These are phyloP conservation scores for Aphidius gifuensis DNA, from an alignment of 1,140 invertebrate species.

Conservation along the genomic window DNA sequence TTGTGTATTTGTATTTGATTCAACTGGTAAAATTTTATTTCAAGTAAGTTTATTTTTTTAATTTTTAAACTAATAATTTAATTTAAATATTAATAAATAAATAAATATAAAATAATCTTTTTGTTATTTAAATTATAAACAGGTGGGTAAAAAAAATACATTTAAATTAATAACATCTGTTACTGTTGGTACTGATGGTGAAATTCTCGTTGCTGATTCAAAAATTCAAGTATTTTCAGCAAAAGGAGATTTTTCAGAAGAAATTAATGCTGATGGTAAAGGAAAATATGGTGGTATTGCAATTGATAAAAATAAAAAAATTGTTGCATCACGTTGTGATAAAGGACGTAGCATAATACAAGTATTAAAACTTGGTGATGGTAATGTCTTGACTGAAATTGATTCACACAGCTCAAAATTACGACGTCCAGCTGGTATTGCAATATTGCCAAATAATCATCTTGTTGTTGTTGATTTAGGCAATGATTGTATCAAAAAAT, in stretches of 20 bases:
- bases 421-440: constrained; percentile 76
- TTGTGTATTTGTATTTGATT: constrained; percentile 81
- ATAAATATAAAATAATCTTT: neutral
- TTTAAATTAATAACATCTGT: constrained; percentile 70
- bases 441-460: constrained; percentile 66
- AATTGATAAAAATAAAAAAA: constrained; percentile 67
- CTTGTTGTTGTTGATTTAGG: constrained; percentile 86
- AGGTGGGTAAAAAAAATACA: constrained; percentile 69
- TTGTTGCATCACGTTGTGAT: constrained; percentile 76
- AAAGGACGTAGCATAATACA: constrained; percentile 73
- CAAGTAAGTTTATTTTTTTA: constrained; percentile 51
- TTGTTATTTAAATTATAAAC: constrained; percentile 30
- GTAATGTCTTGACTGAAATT: constrained; percentile 69
- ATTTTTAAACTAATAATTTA: too few relatives aligned
- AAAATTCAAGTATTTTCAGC: constrained; percentile 76
- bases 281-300: constrained; percentile 78
- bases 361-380: constrained; percentile 67
- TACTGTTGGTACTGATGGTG: constrained; percentile 67
- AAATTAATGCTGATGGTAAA: constrained; percentile 65
- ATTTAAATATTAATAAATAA: constrained; percentile 10
- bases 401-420: constrained; percentile 78
- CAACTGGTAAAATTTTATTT: constrained; percentile 68
- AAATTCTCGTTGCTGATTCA: constrained; percentile 80
- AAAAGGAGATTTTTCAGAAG: constrained; percentile 70
- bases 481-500: constrained; percentile 85